Evolutionary conservation across 37 sponge, comb jelly and placozoan species (phyloP), one percentile per base, ranked within the genome.

Genomic region (Petrosia ficiformis): DNA sequence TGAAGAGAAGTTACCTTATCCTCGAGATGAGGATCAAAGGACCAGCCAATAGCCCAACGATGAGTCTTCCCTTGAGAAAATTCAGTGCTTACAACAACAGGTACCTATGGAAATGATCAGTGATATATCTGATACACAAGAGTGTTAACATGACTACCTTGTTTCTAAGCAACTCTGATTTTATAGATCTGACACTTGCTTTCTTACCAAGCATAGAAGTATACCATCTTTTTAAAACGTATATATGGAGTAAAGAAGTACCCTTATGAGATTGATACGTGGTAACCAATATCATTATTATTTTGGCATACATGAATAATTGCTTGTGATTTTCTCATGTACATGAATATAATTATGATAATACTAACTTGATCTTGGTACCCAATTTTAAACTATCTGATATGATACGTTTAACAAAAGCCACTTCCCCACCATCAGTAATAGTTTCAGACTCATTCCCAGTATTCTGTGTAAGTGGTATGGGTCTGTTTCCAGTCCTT

Each of bases 201-300:
- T 97, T 97, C 91, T 87, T 94, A 25, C 99, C 99, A 71, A 97
- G 58, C 95, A 97, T 92, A 19, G 95, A 78, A 8, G 95, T 92
- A 76, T 92, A 97, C 95, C 99, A 98, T 39, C 85, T 88, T 44
- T 35, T 35, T 29, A 16, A 3, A 5, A 30, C 30, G 26, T 39
- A 26, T n/a, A n/a, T n/a, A n/a, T n/a, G n/a, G n/a, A n/a, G n/a
- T n/a, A n/a, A n/a, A n/a, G n/a, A n/a, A n/a, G n/a, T n/a, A n/a
- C n/a, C n/a, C n/a, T n/a, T n/a, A n/a, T n/a, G n/a, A n/a, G n/a
- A n/a, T n/a, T n/a, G n/a, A n/a, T n/a, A n/a, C n/a, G n/a, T n/a
- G n/a, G n/a, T n/a, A n/a, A n/a, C n/a, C n/a, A n/a, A n/a, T n/a
- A n/a, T n/a, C n/a, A n/a, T n/a, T n/a, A n/a, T n/a, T n/a, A n/a